Base-by-base conservation (phyloP, 1,140 invertebrate species). In the Euura lappo region DNA sequence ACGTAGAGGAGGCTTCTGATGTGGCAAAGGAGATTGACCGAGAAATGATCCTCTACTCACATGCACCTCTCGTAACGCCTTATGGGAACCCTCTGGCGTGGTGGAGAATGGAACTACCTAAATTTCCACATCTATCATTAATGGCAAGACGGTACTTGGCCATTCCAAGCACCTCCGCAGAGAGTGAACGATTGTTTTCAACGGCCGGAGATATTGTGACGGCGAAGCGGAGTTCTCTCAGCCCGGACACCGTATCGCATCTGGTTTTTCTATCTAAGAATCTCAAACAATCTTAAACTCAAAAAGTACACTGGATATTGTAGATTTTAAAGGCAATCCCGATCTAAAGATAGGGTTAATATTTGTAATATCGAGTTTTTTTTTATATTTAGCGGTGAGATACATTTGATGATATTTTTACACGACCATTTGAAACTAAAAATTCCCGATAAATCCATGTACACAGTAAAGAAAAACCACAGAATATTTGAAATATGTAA, bases 131-230 rank as follows among this genome's bases (percentile, higher is more conserved):
- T 42, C 64, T 79, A 42, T 42, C 71, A 45, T 11, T 42, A 11
- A n/a, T 79, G n/a, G 76, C 79, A 69, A 43, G 68, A 71, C 71
- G 73, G 69, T 79, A 79, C 71, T 68, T 80, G 2, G n/a, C 65
- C 8, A 79, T 81, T 51, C 74, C 77, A 43, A 73, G 73, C 1
- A 75, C 78, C n/a, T 71, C 73, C 43, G 76, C 76, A 8, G 69
- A 72, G 6, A 69, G 72, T 44, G 79, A 80, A 72, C 71, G 80
- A 73, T 65, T 79, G n/a, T 80, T 80, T 67, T 80, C 78, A 42
- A 70, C 76, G n/a, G 76, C 75, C 43, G 80, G 79, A 67, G 65
- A 72, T 69, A 73, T 79, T 42, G 70, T 77, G 3, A 73, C 68
- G 1, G 65, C 13, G 43, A 68, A 70, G 70, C 46, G 75, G 43